A percentile compares a stretch with the other conserved stretches of the same genome.
Conservation (phyloP, 1,140 invertebrate genomes). For the Tribolium madens region DNA sequence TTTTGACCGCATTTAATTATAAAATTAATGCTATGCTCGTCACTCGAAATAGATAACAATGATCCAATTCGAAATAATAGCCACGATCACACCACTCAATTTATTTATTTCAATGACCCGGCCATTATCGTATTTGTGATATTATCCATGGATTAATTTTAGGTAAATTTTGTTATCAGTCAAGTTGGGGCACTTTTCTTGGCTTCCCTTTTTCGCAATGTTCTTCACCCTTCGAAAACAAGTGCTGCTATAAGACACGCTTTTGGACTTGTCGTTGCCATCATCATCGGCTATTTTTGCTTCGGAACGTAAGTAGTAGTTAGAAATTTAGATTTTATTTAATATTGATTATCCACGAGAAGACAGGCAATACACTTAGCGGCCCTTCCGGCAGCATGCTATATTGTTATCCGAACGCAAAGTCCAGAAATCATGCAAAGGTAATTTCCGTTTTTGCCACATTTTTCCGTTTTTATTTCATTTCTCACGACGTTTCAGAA, state of each 20-base stretch:
- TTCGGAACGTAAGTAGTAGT: constrained; percentile 81
- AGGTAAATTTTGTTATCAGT: constrained; percentile 88
- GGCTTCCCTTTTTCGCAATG: constrained; percentile 79
- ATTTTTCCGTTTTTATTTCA: constrained; percentile 6
- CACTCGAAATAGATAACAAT: too few relatives aligned
- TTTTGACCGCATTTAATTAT: too few relatives aligned
- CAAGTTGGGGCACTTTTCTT: constrained; percentile 82
- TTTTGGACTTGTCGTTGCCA: constrained; percentile 80
- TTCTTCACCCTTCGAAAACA: constrained; percentile 75
- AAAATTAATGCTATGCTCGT: too few relatives aligned
- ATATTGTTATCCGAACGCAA: constrained; percentile 75
- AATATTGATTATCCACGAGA: constrained; percentile 5
- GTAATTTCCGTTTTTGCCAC: constrained; percentile 62
- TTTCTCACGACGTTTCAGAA: constrained; percentile 63
- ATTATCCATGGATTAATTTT: constrained; percentile 61
- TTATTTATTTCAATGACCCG: too few relatives aligned
- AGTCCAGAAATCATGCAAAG: constrained; percentile 75
- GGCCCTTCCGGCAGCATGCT: constrained; percentile 80
- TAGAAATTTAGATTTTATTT: constrained; percentile 18
- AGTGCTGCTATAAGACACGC: constrained; percentile 78
- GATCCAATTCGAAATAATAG: too few relatives aligned
- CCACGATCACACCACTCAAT: too few relatives aligned
- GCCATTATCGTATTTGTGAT: neutral
- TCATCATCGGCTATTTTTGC: constrained; percentile 86
- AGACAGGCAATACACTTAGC: constrained; percentile 81